Evolutionary conservation across 2,797 vertebrate genomes (phyloP).

Genomic region (Liparis tanakae): DNA sequence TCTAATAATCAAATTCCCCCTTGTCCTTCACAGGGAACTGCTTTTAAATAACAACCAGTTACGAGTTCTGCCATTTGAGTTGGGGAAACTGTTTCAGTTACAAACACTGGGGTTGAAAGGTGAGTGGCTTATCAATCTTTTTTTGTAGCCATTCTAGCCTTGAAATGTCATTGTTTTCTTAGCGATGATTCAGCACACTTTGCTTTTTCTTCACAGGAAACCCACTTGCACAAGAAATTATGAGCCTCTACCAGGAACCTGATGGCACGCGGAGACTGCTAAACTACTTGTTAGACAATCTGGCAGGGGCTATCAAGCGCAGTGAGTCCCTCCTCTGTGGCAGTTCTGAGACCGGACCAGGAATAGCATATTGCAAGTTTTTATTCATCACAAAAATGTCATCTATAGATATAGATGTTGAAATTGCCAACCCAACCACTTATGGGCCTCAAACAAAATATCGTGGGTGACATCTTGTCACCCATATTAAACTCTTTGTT

Average conservation of each 20-base stretch:
- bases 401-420: not conserved
- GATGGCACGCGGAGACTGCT: constrained; percentile 97
- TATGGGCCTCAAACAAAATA: not conserved
- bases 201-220: constrained; percentile 86
- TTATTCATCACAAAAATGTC: not conserved
- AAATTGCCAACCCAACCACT: constrained; percentile 1
- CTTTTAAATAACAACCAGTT: constrained; percentile 99
- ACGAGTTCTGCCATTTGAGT: constrained; percentile 99
- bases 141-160: constrained; percentile 44
- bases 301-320: constrained; percentile 97
- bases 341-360: not conserved
- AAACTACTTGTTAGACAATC: constrained; percentile 99
- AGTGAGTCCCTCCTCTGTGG: constrained; percentile 84
- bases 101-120: constrained; percentile 99
- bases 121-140: constrained; percentile 75
- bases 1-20: constrained; percentile 62
- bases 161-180: constrained; percentile 37
- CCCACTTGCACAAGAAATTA: constrained; percentile 98
- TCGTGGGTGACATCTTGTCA: not conserved
- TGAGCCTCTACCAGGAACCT: constrained; percentile 98
- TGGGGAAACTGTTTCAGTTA: constrained; percentile 99
- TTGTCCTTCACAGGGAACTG: constrained; percentile 91
- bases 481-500: constrained; percentile 37
- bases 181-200: constrained; percentile 12
- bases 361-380: constrained; percentile 8